phyloP scores from a whole-genome alignment of 2,888 invertebrate species.

The Drosophila barbarae region DNA sequence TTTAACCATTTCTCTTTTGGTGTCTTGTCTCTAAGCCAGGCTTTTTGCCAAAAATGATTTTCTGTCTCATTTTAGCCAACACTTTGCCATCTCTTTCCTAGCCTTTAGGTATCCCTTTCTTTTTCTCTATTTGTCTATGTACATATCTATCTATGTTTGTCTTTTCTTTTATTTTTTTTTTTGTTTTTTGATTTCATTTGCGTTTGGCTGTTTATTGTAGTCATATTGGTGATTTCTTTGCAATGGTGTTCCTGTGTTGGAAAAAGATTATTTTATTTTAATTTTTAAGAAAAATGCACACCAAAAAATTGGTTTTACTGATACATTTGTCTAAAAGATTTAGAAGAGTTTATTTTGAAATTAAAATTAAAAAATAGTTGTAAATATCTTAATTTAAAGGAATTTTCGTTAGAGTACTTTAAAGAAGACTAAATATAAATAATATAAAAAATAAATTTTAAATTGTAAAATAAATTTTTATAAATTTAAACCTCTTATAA shows the following conservation, averaged over 20 bases:
- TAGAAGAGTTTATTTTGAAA: not conserved
- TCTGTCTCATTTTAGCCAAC: constrained; percentile 34
- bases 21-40: constrained; percentile 30
- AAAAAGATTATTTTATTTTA: not conserved
- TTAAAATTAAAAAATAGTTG: not conserved
- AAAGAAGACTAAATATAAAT: not conserved
- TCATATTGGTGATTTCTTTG: constrained; percentile 22
- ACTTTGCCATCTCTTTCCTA: constrained; percentile 2
- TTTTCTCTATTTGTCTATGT: constrained; percentile 6
- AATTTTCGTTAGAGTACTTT: not conserved
- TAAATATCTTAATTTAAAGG: not conserved
- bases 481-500: not conserved
- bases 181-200: constrained; percentile 43
- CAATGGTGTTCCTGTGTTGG: not conserved
- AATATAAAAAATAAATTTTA: not conserved
- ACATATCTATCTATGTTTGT: not conserved
- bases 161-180: constrained; percentile 4
- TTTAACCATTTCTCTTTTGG: constrained; percentile 24
- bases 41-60: constrained; percentile 59
- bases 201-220: constrained; percentile 11
- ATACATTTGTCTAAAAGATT: no score
- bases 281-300: no score
- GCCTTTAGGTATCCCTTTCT: not conserved
- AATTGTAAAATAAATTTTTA: not conserved
- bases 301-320: no score